Conservation (phyloP, 2,888 invertebrate species). For the Rambutsinella grinnellia region DNA sequence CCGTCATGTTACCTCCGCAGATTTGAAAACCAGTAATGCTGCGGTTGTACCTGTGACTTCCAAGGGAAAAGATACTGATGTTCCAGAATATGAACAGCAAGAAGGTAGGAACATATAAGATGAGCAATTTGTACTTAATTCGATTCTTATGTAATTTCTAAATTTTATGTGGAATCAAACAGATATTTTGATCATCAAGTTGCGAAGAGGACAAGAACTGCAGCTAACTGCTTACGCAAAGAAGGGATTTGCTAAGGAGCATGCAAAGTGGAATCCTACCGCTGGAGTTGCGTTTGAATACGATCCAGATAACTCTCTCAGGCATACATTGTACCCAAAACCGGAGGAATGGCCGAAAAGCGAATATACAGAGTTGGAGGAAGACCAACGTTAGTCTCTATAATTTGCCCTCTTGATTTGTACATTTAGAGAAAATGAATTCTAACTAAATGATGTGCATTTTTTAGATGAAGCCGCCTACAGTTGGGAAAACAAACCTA, state of each 20-base stretch:
- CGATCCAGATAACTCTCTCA: constrained; percentile 97
- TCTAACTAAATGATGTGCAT: too few species aligned
- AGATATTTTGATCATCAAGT: constrained; percentile 80
- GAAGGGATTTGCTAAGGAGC: constrained; percentile 97
- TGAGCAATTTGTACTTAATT: too few species aligned
- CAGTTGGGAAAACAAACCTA: constrained; percentile 94
- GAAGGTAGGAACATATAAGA: constrained; percentile 78
- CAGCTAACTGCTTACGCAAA: constrained; percentile 96
- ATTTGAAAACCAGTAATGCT: constrained; percentile 91
- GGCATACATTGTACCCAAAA: constrained; percentile 95
- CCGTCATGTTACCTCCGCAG: constrained; percentile 95
- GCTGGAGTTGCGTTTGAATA: constrained; percentile 99
- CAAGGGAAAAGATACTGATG: constrained; percentile 81
- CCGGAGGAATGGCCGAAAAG: constrained; percentile 99
- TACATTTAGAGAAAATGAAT: too few species aligned
- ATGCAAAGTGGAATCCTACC: constrained; percentile 99
- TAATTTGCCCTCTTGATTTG: too few species aligned
- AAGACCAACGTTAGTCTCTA: constrained; percentile 84
- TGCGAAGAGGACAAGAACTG: constrained; percentile 89
- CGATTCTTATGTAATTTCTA: background rate
- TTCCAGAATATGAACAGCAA: constrained; percentile 90
- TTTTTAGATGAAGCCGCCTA: constrained; percentile 90
- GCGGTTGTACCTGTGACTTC: constrained; percentile 95
- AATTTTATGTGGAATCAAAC: constrained; percentile 14
- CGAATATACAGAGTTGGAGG: constrained; percentile 93